These are phyloP conservation scores for Meloidogyne floridensis DNA, from an alignment of 1,140 invertebrate genomes.

Conservation along the genomic window DNA sequence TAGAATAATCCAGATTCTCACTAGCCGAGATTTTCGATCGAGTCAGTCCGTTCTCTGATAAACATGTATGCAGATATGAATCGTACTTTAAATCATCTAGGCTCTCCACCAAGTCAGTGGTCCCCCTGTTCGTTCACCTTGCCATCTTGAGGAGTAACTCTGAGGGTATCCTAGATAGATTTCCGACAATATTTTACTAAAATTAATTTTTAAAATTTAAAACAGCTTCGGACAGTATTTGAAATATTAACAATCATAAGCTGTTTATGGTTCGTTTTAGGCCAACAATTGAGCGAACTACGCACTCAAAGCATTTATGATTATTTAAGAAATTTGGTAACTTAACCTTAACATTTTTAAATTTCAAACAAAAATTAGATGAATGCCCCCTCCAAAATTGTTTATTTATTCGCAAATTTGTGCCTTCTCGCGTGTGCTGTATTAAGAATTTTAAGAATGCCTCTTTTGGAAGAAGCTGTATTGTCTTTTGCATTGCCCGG, in stretches of 20 bases:
- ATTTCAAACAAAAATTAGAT: slow-evolving; percentile 71
- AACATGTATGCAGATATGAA: no score
- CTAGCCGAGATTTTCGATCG: no score
- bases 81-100: no score
- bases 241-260: slow-evolving; percentile 83
- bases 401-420: slow-evolving; percentile 88
- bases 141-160: no score
- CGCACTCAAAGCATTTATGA: slow-evolving; percentile 85
- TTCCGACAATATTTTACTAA: no score
- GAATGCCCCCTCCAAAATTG: slow-evolving; percentile 87
- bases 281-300: slow-evolving; percentile 89
- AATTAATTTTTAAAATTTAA: neutral
- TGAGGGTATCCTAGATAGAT: no score
- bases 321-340: slow-evolving; percentile 88
- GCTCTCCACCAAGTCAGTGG: no score
- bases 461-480: slow-evolving; percentile 83
- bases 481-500: slow-evolving; percentile 87
- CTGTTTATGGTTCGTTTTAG: slow-evolving; percentile 83
- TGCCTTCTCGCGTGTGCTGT: slow-evolving; percentile 89
- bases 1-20: no score
- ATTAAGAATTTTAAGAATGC: slow-evolving; percentile 76
- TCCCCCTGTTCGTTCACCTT: no score
- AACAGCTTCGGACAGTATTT: slow-evolving; percentile 74
- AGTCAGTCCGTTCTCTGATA: no score
- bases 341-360: slow-evolving; percentile 10